These are phyloP conservation scores for Mystacornis crossleyi DNA, from an alignment of 2,113 vertebrate genomes.

Conservation along the genomic window DNA sequence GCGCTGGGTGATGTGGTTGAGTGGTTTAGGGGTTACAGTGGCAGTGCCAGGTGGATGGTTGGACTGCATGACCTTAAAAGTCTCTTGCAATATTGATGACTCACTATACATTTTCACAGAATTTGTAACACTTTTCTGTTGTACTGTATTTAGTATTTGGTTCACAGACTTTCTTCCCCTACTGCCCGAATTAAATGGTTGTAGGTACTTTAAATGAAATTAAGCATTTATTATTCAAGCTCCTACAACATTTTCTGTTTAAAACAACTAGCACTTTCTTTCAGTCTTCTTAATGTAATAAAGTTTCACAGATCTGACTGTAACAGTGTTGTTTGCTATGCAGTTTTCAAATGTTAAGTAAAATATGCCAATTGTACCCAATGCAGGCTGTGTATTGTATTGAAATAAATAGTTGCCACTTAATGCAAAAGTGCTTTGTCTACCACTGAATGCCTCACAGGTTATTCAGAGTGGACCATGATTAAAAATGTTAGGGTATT, in stretches of 20 bases:
- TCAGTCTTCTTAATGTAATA: not conserved
- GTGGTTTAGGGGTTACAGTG: not conserved
- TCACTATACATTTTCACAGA: not conserved
- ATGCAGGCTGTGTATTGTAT: not conserved
- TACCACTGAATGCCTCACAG: not conserved
- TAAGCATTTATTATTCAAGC: not conserved
- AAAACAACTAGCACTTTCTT: not conserved
- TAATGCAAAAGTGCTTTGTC: not conserved
- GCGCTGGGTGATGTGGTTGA: not conserved
- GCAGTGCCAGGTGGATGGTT: no score
- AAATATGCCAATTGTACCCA: not conserved
- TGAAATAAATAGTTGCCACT: not conserved
- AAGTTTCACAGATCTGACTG: not conserved
- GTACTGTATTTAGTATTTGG: not conserved
- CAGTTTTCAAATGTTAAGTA: not conserved
- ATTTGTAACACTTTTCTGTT: not conserved
- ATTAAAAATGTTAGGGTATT: not conserved
- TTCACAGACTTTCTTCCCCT: not conserved
- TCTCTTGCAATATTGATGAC: not conserved
- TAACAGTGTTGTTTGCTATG: not conserved
- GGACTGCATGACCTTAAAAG: not conserved
- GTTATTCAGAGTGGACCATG: not conserved
- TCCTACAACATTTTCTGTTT: not conserved
- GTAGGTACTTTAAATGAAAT: not conserved
- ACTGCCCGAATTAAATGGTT: rapidly evolving